phyloP scores from a whole-genome alignment of 2,113 vertebrate genomes.

The Tragelaphus scriptus region DNA sequence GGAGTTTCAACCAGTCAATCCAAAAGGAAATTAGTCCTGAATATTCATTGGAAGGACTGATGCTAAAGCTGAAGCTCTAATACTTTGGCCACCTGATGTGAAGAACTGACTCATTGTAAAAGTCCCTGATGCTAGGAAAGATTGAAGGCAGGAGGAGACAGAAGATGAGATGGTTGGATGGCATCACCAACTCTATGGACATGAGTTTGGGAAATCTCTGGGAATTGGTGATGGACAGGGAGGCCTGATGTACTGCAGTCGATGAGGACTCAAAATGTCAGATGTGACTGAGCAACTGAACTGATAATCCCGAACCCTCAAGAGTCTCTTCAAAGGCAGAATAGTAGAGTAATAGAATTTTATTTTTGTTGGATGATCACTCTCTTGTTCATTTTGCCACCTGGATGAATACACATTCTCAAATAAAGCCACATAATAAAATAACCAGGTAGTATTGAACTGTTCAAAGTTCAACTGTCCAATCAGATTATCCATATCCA shows the following conservation, averaged over 20 bases:
- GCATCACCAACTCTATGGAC: background rate
- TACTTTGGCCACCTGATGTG: background rate
- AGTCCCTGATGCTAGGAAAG: background rate
- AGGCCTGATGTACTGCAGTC: background rate
- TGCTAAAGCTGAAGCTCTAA: background rate
- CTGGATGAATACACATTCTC: background rate
- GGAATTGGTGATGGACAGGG: background rate
- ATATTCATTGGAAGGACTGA: background rate
- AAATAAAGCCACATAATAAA: background rate
- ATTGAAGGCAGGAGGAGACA: background rate
- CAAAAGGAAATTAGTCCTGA: background rate
- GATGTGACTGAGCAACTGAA: background rate
- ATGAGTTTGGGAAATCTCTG: background rate
- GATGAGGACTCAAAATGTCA: background rate
- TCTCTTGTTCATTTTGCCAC: background rate
- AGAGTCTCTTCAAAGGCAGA: background rate
- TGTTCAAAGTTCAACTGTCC: background rate
- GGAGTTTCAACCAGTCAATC: background rate
- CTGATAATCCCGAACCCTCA: background rate
- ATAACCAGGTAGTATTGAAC: background rate
- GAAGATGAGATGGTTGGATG: background rate
- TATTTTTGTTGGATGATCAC: background rate
- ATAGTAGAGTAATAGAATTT: background rate
- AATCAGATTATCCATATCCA: background rate
- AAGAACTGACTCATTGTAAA: background rate